Evolutionary conservation across 1,140 invertebrate species (phyloP), one percentile per base, ranked within the genome.

Genomic region (Cotesia typhae): DNA sequence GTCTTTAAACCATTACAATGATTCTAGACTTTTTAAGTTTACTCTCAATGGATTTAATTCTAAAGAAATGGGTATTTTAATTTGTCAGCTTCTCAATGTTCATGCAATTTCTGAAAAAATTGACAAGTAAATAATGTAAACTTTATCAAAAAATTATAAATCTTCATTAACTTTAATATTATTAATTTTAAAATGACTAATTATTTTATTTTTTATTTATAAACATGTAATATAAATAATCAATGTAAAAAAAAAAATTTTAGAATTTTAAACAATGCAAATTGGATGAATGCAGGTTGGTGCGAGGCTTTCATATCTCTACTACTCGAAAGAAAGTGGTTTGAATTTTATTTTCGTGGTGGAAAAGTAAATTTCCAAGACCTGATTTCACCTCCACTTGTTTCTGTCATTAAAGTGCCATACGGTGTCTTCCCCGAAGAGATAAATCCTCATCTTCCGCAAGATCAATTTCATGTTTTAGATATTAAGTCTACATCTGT

Each of bases 21-120:
- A 82, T 14, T 67, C 73, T n/a, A 78, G 77, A 14, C 47, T 83
- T 20, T 65, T 51, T 17, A 74, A 63, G 4, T 64, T n/a, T 7
- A 17, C 53, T 0, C 41, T 83, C 5, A 0, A 4, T 0, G 74
- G 66, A 10, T 75, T 88, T 2, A 75, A 84, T 36, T 72, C 83
- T 0, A 82, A 85, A 75, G 86, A 83, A 66, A 80, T 88, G 10
- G 79, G 84, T 0, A 83, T 84, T 3, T 76, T 91, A 2, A 87
- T 86, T 0, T 91, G 90, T 73, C 90, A 91, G 77, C 83, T 90
- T 63, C 78, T 91, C 3, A 84, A 89, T 38, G 89, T 90, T 0
- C 79, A 86, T 41, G 90, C 85, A 0, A 88, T 91, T 59, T 85
- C 89, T 0, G 71, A 82, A 3, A 84, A 88, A 69, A 77, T 91